Evolutionary conservation across 2,797 vertebrate species (phyloP).

Genomic region (Amblyraja radiata): DNA sequence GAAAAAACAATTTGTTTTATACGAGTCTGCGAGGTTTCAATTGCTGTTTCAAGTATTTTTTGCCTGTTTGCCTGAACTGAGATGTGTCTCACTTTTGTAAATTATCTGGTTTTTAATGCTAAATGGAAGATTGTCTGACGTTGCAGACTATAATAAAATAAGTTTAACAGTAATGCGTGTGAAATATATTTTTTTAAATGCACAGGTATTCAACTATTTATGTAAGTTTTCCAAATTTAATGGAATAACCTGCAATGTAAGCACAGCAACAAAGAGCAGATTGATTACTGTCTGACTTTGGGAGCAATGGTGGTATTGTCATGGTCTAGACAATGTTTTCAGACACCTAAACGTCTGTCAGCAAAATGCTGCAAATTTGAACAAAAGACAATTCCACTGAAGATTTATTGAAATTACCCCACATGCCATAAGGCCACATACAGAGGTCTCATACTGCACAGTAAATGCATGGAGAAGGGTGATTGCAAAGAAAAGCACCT

Average conservation of each 20-base stretch:
- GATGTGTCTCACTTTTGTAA: not conserved
- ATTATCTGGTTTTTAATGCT: not conserved
- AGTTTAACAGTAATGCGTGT: not conserved
- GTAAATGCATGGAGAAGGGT: not conserved
- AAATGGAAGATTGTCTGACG: not conserved
- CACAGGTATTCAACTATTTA: not conserved
- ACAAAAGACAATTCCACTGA: conserved; percentile 3
- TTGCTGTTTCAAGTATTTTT: not conserved
- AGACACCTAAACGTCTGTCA: not conserved
- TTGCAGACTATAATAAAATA: not conserved
- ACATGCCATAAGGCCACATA: not conserved
- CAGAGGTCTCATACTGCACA: not conserved
- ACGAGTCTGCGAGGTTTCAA: not conserved
- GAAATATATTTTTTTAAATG: not conserved
- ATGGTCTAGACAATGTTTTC: not conserved
- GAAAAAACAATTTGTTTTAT: not conserved
- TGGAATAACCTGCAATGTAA: not conserved
- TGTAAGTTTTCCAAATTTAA: not conserved
- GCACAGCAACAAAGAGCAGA: not conserved
- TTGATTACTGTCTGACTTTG: not conserved
- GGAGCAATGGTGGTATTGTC: not conserved
- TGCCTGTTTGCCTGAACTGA: not conserved
- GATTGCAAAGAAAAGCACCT: not conserved
- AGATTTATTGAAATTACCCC: not conserved
- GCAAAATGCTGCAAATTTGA: not conserved